These are phyloP conservation scores for Clarias magur DNA, from an alignment of 2,113 vertebrate species.

Conservation along the genomic window DNA sequence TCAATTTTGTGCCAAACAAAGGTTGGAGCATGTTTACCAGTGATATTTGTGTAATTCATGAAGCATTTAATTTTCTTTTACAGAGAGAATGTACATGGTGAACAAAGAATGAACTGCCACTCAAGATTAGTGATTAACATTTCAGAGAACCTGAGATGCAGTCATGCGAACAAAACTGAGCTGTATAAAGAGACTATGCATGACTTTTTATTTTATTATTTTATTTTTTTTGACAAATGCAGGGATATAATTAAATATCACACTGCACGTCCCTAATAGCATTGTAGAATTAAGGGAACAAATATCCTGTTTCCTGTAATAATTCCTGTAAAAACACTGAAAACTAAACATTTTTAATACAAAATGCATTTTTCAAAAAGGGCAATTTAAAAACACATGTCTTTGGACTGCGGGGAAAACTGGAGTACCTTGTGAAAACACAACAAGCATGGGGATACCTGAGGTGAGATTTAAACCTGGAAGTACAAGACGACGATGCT, in stretches of 20 bases:
- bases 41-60: not conserved
- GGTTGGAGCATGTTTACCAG: not conserved
- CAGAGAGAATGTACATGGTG: not conserved
- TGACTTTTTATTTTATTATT: not conserved
- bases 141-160: not conserved
- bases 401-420: too few species aligned
- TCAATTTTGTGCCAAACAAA: not conserved
- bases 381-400: too few species aligned
- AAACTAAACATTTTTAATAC: too few species aligned
- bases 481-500: too few species aligned
- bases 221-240: not conserved
- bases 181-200: not conserved
- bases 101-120: not conserved
- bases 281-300: not conserved
- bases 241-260: not conserved
- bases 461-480: too few species aligned
- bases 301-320: not conserved
- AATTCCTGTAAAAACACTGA: not conserved
- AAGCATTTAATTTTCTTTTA: not conserved
- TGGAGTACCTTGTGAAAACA: too few species aligned
- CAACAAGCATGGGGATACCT: too few species aligned
- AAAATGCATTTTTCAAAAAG: too few species aligned
- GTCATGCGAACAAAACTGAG: not conserved
- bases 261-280: not conserved
- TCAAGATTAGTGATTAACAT: not conserved